Evolutionary conservation across 2,113 vertebrate genomes (phyloP), one percentile per base, ranked within the genome.

Genomic region (Acanthisitta chloris): DNA sequence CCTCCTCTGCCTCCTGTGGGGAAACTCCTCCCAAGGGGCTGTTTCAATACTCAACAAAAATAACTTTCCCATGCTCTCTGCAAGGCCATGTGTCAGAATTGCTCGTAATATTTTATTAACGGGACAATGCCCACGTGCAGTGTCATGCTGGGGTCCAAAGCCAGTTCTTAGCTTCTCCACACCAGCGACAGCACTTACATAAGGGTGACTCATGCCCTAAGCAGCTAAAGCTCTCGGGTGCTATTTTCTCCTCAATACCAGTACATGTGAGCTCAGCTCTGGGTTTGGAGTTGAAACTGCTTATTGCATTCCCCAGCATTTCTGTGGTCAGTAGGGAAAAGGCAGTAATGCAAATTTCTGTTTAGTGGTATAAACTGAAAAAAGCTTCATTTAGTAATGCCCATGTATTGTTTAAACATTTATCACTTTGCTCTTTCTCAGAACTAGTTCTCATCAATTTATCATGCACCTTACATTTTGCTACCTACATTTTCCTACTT

Each of bases 381-480:
- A 88, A 90, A 73, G 64, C 24, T 72, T 92, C 62, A 76, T 89
- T 97, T 96, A 76, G 62, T 87, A 73, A 55, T 43, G 85, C 18
- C 34, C 21, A 23, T 92, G 58, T 65, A 52, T 88, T 95, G 64
- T 91, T 97, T 95, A 98, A 97, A 97, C 36, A 97, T 97, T 97
- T 84, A 98, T 96, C 59, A 72, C 59, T 81, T 84, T 73, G 65
- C 82, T 95, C 86, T 92, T 89, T 92, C 93, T 87, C 83, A 92
- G 73, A 97, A 95, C 62, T n/a, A 59, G 43, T 93, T 90, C 90
- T 96, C 85, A 97, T 97, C 71, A 95, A 97, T 98, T 96, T 97
- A 93, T 97, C 85, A 98, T 97, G 85, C 7, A 23, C 59, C 83
- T 95, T 80, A 40, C 76, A 76, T 93, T 89, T 81, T 89, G 45